phyloP scores from a whole-genome alignment of 2,888 invertebrate species.

The Andrena minutula region DNA sequence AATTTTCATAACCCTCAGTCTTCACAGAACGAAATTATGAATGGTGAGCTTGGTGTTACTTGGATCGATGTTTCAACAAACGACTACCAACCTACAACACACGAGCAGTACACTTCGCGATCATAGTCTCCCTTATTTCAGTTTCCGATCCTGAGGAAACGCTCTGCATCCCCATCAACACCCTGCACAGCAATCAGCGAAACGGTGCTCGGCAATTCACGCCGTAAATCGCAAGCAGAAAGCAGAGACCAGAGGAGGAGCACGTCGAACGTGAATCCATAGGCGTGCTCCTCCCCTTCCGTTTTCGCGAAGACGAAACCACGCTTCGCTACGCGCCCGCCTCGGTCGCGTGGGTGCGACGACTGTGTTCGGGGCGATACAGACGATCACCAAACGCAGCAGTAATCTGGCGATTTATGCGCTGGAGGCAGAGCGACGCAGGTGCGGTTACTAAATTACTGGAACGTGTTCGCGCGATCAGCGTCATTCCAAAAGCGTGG shows the following conservation, averaged over 20 bases:
- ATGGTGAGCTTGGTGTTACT: too few relatives aligned
- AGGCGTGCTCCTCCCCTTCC: background rate
- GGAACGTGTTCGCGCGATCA: slow-evolving; percentile 68
- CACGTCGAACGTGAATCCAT: slow-evolving; percentile 1
- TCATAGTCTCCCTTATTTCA: too few relatives aligned
- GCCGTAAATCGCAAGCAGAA: background rate
- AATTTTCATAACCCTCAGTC: too few relatives aligned
- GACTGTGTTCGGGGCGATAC: slow-evolving; percentile 18
- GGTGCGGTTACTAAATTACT: slow-evolving; percentile 60
- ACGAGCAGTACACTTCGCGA: too few relatives aligned
- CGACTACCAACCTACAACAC: too few relatives aligned
- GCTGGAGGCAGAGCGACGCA: slow-evolving; percentile 49
- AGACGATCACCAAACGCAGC: slow-evolving; percentile 30
- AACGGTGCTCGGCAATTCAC: background rate
- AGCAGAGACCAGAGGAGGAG: background rate
- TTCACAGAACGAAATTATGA: too few relatives aligned
- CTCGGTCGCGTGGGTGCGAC: slow-evolving; percentile 28
- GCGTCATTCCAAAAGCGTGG: slow-evolving; percentile 83
- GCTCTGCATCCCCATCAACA: background rate
- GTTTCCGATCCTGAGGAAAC: background rate
- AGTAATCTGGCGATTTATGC: slow-evolving; percentile 46
- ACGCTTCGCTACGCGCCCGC: slow-evolving; percentile 46
- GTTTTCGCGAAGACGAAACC: slow-evolving; percentile 41
- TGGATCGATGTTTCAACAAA: too few relatives aligned
- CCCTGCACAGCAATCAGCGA: background rate